A percentile compares a stretch with the other conserved stretches of the same genome.
phyloP scores from a whole-genome alignment of 2,888 invertebrate genomes.

The Mimumesa dahlbomi region DNA sequence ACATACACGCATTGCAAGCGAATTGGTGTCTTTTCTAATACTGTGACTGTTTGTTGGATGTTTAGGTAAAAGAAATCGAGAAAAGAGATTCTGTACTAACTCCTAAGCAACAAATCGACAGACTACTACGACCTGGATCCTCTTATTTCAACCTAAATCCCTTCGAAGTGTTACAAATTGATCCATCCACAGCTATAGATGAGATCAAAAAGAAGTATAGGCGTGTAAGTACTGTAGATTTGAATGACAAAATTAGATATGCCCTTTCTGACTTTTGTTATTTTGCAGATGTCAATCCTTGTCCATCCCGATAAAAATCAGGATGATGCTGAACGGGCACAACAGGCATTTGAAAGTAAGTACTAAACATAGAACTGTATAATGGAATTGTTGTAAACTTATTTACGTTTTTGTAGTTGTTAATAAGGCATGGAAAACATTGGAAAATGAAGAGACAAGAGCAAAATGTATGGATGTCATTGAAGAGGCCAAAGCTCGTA shows the following conservation, averaged over 20 bases:
- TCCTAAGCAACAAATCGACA: conserved; percentile 97
- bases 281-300: conserved; percentile 90
- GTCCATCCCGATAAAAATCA: conserved; percentile 99
- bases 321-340: conserved; percentile 96
- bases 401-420: conserved; percentile 83
- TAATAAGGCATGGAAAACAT: conserved; percentile 96
- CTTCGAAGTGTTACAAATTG: conserved; percentile 94
- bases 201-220: conserved; percentile 98
- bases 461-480: conserved; percentile 97
- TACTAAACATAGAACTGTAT: conserved; percentile 1
- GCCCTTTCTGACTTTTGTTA: conserved; percentile 15
- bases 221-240: conserved; percentile 81
- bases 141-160: conserved; percentile 99
- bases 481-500: conserved; percentile 97
- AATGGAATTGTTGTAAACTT: not conserved
- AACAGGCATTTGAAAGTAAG: conserved; percentile 91
- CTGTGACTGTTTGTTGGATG: conserved; percentile 43
- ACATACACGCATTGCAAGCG: conserved; percentile 27
- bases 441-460: conserved; percentile 96
- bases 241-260: not conserved
- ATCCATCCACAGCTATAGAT: conserved; percentile 93
- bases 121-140: conserved; percentile 96
- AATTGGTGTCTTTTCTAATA: conserved; percentile 7
- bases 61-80: conserved; percentile 98
- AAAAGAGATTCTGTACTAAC: conserved; percentile 98